Percentiles rank a stretch among this genome's conserved stretches.
phyloP scores from a whole-genome alignment of 2,888 invertebrate species.

The Cataglyphis albicans region DNA sequence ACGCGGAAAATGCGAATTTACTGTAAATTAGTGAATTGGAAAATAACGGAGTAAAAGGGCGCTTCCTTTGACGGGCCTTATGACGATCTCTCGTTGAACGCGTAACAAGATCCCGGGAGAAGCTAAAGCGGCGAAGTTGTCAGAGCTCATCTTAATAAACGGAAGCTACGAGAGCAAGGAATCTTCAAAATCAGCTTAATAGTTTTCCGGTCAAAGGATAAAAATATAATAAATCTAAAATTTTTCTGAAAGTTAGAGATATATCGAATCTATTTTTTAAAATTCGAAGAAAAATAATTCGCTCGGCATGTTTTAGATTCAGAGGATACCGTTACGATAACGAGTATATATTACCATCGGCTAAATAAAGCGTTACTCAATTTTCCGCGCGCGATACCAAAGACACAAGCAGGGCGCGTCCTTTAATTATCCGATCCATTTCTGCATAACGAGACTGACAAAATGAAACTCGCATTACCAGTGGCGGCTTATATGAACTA shows the following conservation, averaged over 20 bases:
- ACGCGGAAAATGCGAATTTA: constrained; percentile 72
- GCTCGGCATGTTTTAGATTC: neutral
- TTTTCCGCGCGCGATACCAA: constrained; percentile 11
- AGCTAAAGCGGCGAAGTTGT: constrained; percentile 21
- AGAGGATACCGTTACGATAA: neutral
- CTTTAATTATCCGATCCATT: constrained; percentile 50
- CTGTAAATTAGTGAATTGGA: constrained; percentile 75
- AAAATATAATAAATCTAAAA: neutral
- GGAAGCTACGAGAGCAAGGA: neutral
- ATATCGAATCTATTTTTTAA: neutral
- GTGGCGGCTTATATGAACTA: constrained; percentile 78
- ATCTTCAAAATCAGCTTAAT: neutral
- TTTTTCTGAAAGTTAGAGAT: neutral
- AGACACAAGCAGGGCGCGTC: neutral
- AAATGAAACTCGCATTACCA: constrained; percentile 71
- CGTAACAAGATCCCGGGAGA: constrained; percentile 59
- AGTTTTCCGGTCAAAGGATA: neutral
- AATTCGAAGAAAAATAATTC: neutral
- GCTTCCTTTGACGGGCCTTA: constrained; percentile 65
- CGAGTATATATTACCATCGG: neutral
- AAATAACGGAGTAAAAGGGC: constrained; percentile 73
- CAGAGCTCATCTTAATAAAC: neutral
- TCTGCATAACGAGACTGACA: constrained; percentile 41
- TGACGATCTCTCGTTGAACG: constrained; percentile 48
- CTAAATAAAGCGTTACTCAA: constrained; percentile 18